phyloP scores from a whole-genome alignment of 2,113 vertebrate species.

The Seriola quinqueradiata region DNA sequence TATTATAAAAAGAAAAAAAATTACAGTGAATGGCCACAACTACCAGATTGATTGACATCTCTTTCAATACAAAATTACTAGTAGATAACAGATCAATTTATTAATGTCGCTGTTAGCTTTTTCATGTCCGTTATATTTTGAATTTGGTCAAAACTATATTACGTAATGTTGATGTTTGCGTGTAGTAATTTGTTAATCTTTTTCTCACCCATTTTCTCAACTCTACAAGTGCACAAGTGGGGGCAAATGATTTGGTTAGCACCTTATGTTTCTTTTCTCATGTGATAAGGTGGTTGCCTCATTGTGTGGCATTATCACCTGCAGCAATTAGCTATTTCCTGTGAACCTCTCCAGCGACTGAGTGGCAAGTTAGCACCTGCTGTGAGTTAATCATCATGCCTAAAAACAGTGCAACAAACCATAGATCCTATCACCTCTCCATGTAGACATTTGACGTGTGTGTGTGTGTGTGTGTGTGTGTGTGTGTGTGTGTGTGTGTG shows the following conservation, averaged over 20 bases:
- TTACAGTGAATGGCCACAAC: background rate
- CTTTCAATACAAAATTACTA: background rate
- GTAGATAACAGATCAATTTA: background rate
- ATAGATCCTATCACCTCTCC: conserved; percentile 63
- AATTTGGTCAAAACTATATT: background rate
- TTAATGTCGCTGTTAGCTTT: background rate
- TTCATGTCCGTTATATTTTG: background rate
- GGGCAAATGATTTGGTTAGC: conserved; percentile 59
- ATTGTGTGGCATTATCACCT: conserved; percentile 64
- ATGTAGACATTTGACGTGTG: conserved; percentile 44
- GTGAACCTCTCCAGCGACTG: conserved; percentile 60
- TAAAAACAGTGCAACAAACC: conserved; percentile 50
- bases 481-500: too few relatives aligned
- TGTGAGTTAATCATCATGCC: conserved; percentile 62
- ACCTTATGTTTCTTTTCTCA: conserved; percentile 40
- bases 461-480: too few relatives aligned
- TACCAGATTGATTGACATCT: background rate
- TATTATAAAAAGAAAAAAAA: too few relatives aligned
- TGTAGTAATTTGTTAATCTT: background rate
- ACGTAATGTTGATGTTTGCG: background rate
- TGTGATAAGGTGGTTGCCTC: conserved; percentile 21
- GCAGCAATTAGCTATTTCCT: conserved; percentile 77
- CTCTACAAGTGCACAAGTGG: conserved; percentile 42
- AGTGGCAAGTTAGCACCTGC: conserved; percentile 62
- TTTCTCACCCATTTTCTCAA: conserved; percentile 41